Evolutionary conservation across 2,888 invertebrate species (phyloP).

Genomic region (Lagria hirta): DNA sequence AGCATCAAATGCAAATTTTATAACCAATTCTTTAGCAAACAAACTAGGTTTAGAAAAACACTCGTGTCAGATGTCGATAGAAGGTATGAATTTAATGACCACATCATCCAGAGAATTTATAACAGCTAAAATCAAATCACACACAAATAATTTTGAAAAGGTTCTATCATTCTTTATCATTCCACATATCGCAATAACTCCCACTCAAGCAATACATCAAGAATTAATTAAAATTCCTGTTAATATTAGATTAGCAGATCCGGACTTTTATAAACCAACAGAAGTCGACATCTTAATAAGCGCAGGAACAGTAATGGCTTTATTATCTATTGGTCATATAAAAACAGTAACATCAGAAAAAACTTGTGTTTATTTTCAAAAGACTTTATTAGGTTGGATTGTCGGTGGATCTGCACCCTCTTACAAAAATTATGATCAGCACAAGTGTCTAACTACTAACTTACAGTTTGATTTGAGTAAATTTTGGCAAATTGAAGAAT

Average conservation of each 20-base stretch:
- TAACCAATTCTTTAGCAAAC: background rate
- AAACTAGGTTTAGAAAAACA: background rate
- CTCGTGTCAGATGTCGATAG: background rate
- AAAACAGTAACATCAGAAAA: background rate
- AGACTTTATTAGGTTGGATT: background rate
- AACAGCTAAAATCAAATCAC: background rate
- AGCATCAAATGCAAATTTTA: background rate
- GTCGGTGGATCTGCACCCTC: background rate
- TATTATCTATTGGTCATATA: background rate
- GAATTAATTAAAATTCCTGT: background rate
- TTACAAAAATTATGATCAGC: background rate
- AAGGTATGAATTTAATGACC: background rate
- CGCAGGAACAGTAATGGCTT: background rate
- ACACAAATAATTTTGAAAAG: background rate
- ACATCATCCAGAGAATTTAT: background rate
- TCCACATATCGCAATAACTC: background rate
- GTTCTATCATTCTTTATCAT: background rate
- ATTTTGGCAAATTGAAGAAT: background rate
- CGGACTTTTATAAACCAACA: background rate
- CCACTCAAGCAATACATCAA: background rate
- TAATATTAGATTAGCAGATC: background rate
- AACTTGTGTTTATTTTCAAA: background rate
- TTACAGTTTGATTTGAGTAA: background rate
- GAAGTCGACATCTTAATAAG: background rate
- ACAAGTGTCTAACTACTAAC: no score